Base-by-base conservation (phyloP, 2,888 invertebrate species). In the Argyresthia albistria region DNA sequence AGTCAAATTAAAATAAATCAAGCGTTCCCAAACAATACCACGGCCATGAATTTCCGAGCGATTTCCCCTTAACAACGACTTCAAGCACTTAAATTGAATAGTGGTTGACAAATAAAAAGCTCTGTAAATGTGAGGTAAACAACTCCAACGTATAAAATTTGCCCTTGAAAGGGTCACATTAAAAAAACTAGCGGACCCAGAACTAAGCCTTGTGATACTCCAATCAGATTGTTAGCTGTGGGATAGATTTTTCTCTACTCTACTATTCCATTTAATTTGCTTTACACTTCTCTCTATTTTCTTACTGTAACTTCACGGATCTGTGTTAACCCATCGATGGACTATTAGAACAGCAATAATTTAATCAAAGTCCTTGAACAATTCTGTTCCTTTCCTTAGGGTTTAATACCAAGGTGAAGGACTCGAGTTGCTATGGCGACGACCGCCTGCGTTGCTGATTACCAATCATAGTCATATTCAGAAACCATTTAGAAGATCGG, bases 121-220 rank as follows among this genome's bases (percentile, higher is more conserved):
- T 63, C 59, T 36, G 12, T 49, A 62, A 62, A 64, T 59, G 59
- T 63, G 59, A 58, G 64, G 71, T 70, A 76, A 77, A 73, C 75
- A 72, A 70, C 61, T 68, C 60, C 54, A 60, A 67, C 60, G 59
- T 59, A 74, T 65, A 77, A 79, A 73, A 60, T 62, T 65, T 61
- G 73, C 66, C 79, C 77, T 81, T 78, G 69, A 62, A 71, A 65
- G 65, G 73, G 78, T 78, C 78, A 78, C 70, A 73, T 68, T 63
- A 68, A 59, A 69, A n/a, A 25, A 25, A 25, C 65, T 69, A 69
- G 63, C 59, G 67, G 73, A 57, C 69, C 63, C 60, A 69, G 59
- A 62, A 69, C 57, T 58, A 54, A 59, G 65, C 79, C 75, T 65
- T 70, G 66, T 53, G 59, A 64, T 60, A 75, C 70, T 60, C 70